Conservation (phyloP, 2,113 vertebrate species). For the Brachyhypopomus occidentalis region DNA sequence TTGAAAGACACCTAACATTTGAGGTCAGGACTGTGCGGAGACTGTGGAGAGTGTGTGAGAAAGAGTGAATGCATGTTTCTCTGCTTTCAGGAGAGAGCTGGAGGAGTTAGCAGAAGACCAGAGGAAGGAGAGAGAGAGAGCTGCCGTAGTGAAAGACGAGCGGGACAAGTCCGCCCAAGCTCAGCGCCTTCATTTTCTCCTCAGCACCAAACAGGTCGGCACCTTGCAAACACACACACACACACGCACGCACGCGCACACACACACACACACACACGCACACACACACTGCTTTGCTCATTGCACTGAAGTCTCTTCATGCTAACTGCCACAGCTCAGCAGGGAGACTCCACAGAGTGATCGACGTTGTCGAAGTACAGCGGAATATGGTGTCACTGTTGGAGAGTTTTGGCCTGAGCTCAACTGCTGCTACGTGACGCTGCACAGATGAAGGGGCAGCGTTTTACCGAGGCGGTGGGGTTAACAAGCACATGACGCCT, state of each 20-base stretch:
- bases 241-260: slow-evolving; percentile 1
- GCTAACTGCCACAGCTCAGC: too few species aligned
- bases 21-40: too few species aligned
- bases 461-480: too few species aligned
- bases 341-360: too few species aligned
- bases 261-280: slow-evolving; percentile 11
- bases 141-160: slow-evolving; percentile 75
- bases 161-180: slow-evolving; percentile 76
- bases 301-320: too few species aligned
- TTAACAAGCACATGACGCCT: too few species aligned
- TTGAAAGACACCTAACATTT: too few species aligned
- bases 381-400: too few species aligned
- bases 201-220: slow-evolving; percentile 92
- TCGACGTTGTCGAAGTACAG: too few species aligned
- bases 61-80: slow-evolving; percentile 9
- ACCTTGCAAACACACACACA: slow-evolving; percentile 11
- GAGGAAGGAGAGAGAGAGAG: slow-evolving; percentile 74
- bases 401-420: too few species aligned
- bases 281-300: background rate
- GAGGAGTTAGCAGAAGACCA: slow-evolving; percentile 78
- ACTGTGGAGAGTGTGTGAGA: background rate
- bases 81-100: slow-evolving; percentile 77
- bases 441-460: too few species aligned
- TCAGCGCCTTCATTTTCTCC: slow-evolving; percentile 88
- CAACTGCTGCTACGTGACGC: too few species aligned